phyloP scores from a whole-genome alignment of 2,797 vertebrate species.

The Alcedo quadribrachys region DNA sequence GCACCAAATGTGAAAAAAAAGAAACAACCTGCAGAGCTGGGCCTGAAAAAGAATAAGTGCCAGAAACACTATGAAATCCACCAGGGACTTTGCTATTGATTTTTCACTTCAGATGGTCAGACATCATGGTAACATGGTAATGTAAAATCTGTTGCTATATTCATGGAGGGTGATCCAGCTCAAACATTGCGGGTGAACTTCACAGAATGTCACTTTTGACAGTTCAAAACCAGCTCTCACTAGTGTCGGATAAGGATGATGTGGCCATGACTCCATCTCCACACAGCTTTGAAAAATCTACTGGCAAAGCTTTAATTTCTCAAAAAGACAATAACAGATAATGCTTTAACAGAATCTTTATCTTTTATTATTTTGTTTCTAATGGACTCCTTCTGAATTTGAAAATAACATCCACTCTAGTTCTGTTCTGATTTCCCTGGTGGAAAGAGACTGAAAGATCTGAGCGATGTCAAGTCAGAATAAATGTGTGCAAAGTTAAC shows the following conservation, averaged over 20 bases:
- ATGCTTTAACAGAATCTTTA: constrained; percentile 9
- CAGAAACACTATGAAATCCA: constrained; percentile 23
- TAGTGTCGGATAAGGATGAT: background rate
- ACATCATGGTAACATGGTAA: background rate
- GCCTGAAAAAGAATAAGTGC: constrained; percentile 1
- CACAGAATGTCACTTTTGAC: constrained; percentile 20
- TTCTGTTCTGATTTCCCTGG: constrained; percentile 35
- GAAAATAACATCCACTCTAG: background rate
- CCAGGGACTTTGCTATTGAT: constrained; percentile 7
- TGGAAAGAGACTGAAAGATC: constrained; percentile 14
- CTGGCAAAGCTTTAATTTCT: constrained; percentile 24
- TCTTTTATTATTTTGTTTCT: constrained; percentile 44
- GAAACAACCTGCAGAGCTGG: background rate
- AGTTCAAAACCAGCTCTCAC: background rate
- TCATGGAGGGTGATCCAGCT: constrained; percentile 1
- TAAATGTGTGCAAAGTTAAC: background rate
- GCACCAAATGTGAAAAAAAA: background rate
- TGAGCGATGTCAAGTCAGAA: background rate
- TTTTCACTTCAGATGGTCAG: constrained; percentile 39
- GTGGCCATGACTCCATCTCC: background rate
- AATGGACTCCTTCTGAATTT: constrained; percentile 15
- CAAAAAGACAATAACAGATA: constrained; percentile 39
- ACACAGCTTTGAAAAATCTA: constrained; percentile 31
- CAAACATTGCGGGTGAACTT: background rate
- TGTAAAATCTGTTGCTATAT: constrained; percentile 50